These are phyloP conservation scores for Ectemnius continuus DNA, from an alignment of 2,888 invertebrate genomes.

Conservation along the genomic window DNA sequence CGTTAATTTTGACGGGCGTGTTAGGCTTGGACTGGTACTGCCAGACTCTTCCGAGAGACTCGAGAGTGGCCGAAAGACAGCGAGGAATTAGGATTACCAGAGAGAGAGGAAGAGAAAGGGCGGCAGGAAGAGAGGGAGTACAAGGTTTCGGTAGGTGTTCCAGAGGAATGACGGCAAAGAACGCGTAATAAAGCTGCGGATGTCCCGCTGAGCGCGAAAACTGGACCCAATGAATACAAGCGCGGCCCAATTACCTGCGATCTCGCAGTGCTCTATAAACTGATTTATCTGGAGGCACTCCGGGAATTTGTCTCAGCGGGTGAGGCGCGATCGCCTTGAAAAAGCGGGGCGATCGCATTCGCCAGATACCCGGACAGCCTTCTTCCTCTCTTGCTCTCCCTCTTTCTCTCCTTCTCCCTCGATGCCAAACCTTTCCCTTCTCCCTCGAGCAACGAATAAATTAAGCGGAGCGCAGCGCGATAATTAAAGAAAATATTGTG, in stretches of 20 bases:
- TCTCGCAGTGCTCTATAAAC: constrained; percentile 19
- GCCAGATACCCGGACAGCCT: constrained; percentile 14
- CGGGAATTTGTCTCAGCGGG: constrained; percentile 25
- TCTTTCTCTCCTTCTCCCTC: not conserved
- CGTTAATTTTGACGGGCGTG: constrained; percentile 23
- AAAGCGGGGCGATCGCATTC: constrained; percentile 16
- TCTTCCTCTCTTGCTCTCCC: not conserved
- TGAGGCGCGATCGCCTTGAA: constrained; percentile 15
- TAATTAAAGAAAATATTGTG: constrained; percentile 17
- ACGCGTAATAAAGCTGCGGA: constrained; percentile 61
- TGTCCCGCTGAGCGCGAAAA: constrained; percentile 60
- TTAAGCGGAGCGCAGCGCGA: not conserved
- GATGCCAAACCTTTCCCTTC: too few relatives aligned
- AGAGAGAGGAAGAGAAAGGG: not conserved
- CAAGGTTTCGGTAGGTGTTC: constrained; percentile 50
- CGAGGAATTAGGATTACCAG: not conserved
- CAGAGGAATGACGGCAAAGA: constrained; percentile 57
- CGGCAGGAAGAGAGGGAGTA: constrained; percentile 9
- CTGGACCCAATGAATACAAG: constrained; percentile 45
- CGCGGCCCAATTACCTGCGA: constrained; percentile 50
- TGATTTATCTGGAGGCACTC: constrained; percentile 49
- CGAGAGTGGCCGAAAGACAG: not conserved
- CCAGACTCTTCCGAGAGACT: too few relatives aligned
- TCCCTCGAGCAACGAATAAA: constrained; percentile 6
- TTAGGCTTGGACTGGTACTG: constrained; percentile 3